Evolutionary conservation across 2,797 vertebrate species (phyloP).

Genomic region (Poecilia picta): DNA sequence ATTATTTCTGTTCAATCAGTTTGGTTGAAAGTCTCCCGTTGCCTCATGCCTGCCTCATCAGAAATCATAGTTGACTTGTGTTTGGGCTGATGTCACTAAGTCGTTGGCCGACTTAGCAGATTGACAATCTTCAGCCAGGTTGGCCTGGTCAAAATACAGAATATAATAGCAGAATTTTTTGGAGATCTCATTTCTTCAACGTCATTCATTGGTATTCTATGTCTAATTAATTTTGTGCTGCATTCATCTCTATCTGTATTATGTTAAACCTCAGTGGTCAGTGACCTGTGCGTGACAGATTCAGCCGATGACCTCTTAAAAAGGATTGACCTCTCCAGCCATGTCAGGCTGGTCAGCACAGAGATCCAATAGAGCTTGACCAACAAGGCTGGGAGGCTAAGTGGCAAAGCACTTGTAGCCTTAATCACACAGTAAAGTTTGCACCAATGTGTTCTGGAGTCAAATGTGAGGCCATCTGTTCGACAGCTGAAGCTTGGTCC

Average conservation of each 20-base stretch:
- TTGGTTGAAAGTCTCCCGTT: background rate
- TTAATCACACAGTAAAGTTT: slow-evolving; percentile 7
- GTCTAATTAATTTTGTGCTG: background rate
- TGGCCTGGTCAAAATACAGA: slow-evolving; percentile 4
- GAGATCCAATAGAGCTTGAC: slow-evolving; percentile 25
- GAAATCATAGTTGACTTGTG: background rate
- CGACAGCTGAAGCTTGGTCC: background rate
- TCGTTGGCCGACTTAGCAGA: slow-evolving; percentile 39
- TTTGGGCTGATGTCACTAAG: slow-evolving; percentile 26
- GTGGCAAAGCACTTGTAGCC: slow-evolving; percentile 5
- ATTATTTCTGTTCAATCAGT: background rate
- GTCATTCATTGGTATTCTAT: background rate
- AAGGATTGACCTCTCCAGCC: slow-evolving; percentile 63
- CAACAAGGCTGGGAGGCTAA: slow-evolving; percentile 16
- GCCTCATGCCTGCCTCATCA: background rate
- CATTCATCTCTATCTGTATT: background rate
- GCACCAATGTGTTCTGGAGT: background rate
- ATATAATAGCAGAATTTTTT: background rate
- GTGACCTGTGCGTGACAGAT: background rate
- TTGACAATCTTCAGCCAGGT: slow-evolving; percentile 26
- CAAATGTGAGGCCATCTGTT: background rate
- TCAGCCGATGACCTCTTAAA: slow-evolving; percentile 53
- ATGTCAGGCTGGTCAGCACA: slow-evolving; percentile 41
- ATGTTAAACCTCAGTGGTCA: background rate
- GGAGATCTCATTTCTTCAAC: background rate